Percentiles rank a stretch among this genome's conserved stretches.
phyloP scores from a whole-genome alignment of 2,888 invertebrate genomes.

The Phoenoteleia sp. region DNA sequence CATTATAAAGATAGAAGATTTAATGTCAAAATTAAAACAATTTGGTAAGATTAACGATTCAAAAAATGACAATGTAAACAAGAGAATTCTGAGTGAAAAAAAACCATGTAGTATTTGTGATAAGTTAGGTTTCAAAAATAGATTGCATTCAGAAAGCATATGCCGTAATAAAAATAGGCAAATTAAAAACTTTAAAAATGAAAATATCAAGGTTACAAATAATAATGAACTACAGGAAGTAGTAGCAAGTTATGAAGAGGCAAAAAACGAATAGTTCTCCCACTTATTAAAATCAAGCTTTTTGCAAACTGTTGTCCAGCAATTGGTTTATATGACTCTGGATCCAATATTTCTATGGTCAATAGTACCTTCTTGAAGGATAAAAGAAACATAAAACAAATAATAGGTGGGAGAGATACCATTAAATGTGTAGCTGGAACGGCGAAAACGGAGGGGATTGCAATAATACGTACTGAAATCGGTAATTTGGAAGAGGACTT shows the following conservation, averaged over 20 bases:
- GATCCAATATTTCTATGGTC: constrained; percentile 55
- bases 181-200: constrained; percentile 35
- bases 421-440: constrained; percentile 45
- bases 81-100: constrained; percentile 30
- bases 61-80: constrained; percentile 42
- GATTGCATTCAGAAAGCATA: constrained; percentile 51
- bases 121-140: constrained; percentile 61
- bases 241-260: constrained; percentile 49
- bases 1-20: constrained; percentile 51
- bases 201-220: constrained; percentile 51
- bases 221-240: constrained; percentile 51
- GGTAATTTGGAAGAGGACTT: constrained; percentile 30
- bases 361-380: constrained; percentile 38
- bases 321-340: constrained; percentile 62
- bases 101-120: constrained; percentile 56
- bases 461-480: constrained; percentile 43
- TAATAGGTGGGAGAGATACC: constrained; percentile 45
- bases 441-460: constrained; percentile 44
- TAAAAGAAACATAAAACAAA: constrained; percentile 37
- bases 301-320: constrained; percentile 51
- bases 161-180: constrained; percentile 51
- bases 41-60: constrained; percentile 25
- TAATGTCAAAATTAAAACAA: constrained; percentile 65
- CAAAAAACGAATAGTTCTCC: constrained; percentile 62
- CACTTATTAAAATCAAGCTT: constrained; percentile 67